A percentile compares a stretch with the other conserved stretches of the same genome.
These are phyloP conservation scores for Thamnophis sirtalis DNA, from an alignment of 2,113 vertebrate genomes.

Conservation along the genomic window DNA sequence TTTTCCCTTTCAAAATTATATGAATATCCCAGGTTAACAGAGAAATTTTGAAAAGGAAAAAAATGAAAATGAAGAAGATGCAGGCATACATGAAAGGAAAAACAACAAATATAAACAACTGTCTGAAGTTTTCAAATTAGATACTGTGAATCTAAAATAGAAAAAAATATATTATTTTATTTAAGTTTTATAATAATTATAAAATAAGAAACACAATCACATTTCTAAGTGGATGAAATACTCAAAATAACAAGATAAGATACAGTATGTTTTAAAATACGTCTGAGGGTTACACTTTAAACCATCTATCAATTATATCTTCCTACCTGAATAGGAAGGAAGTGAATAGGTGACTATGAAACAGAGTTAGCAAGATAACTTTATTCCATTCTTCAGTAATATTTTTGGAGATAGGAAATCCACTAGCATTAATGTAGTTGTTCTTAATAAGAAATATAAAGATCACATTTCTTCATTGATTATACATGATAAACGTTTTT, in stretches of 20 bases:
- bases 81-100: background rate
- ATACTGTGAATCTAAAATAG: background rate
- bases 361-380: background rate
- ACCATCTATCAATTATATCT: background rate
- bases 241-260: background rate
- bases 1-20: background rate
- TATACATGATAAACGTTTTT: background rate
- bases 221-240: background rate
- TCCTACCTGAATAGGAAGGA: too few species aligned
- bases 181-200: background rate
- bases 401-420: background rate
- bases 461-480: background rate
- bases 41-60: background rate
- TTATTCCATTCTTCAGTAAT: background rate
- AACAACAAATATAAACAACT: background rate
- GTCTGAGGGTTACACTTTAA: background rate
- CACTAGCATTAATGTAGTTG: background rate
- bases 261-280: background rate
- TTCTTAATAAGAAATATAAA: background rate
- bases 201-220: background rate
- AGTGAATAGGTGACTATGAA: background rate
- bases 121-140: background rate
- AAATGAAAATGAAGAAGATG: background rate
- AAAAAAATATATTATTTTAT: background rate
- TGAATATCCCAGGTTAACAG: background rate